phyloP scores from a whole-genome alignment of 64 coral and sea anemone genomes.

The Montipora foliosa region DNA sequence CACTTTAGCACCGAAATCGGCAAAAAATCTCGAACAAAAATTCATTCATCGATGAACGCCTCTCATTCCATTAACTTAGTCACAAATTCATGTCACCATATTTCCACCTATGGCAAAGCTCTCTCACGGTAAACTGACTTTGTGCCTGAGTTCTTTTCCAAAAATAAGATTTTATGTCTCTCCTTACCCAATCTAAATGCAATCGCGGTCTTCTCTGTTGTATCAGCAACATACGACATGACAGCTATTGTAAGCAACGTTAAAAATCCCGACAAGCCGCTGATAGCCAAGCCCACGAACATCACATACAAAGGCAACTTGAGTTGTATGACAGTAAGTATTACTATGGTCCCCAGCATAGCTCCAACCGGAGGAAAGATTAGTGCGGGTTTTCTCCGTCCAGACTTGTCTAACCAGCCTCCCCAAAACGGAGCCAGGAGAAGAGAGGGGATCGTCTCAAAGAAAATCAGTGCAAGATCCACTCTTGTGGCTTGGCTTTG shows the following conservation, averaged over 20 bases:
- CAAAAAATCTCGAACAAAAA: no score
- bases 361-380: slow-evolving; percentile 41
- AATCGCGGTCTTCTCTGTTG: neutral
- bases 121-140: no score
- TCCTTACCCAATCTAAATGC: slow-evolving; percentile 27
- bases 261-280: slow-evolving; percentile 2
- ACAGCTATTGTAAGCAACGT: neutral
- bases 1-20: no score
- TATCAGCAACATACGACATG: slow-evolving; percentile 52
- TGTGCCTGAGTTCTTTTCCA: no score
- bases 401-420: slow-evolving; percentile 44
- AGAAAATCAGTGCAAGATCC: slow-evolving; percentile 37
- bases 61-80: no score
- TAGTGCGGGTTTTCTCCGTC: slow-evolving; percentile 25
- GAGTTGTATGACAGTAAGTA: slow-evolving; percentile 25
- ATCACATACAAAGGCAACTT: slow-evolving; percentile 33
- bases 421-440: slow-evolving; percentile 57
- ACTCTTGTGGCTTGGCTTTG: slow-evolving; percentile 63
- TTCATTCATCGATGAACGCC: no score
- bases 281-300: slow-evolving; percentile 26
- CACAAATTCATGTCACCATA: no score
- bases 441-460: slow-evolving; percentile 6
- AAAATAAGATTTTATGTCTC: no score
- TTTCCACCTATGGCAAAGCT: no score
- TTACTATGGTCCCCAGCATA: neutral